Base-by-base conservation (phyloP, 2,797 vertebrate genomes). In the Helarctos malayanus region DNA sequence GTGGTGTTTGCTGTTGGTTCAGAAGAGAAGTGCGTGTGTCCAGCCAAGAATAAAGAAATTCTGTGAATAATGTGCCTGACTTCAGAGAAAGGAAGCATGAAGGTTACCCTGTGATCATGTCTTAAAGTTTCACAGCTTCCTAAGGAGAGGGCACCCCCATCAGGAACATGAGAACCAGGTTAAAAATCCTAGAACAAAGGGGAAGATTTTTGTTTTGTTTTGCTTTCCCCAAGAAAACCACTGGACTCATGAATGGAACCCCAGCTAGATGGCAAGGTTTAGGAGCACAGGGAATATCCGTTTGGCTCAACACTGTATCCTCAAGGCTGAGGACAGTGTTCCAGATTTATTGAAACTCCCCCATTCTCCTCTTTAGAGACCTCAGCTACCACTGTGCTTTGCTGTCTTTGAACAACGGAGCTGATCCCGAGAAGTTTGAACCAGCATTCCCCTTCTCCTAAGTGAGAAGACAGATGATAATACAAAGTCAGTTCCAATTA, bases 1-100 rank as follows among this genome's bases (percentile, higher is more conserved):
- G n/a, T 86, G 76, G 49, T 91, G 38, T 88, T 91, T 87, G 84
- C 75, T 95, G 13, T 92, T 89, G 83, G 69, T 81, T 79, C 56
- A 38, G 61, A 65, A 89, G 90, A 92, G 56, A 83, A 79, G 68
- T 27, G 12, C 3, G 0, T 54, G 57, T n/a, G 25, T 94, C 68
- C 57, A 54, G 68, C 35, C 61, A 84, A 80, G 79, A 89, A 71
- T 47, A 80, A 97, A 86, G 18, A 82, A 71, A 87, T 56, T 57
- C 71, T 89, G 38, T 47, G 54, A 69, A 73, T 82, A 45, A 73
- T 21, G 23, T 27, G 19, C 68, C 32, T 61, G 1, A 5, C 18
- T 79, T 95, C 3, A 21, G 85, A 83, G 92, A 78, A 57, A 71
- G 27, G 93, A 89, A 83, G 49, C 9, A 0, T 11, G 71, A 76